Conservation (phyloP, 2,113 vertebrate genomes). For the Vicugna pacos region DNA sequence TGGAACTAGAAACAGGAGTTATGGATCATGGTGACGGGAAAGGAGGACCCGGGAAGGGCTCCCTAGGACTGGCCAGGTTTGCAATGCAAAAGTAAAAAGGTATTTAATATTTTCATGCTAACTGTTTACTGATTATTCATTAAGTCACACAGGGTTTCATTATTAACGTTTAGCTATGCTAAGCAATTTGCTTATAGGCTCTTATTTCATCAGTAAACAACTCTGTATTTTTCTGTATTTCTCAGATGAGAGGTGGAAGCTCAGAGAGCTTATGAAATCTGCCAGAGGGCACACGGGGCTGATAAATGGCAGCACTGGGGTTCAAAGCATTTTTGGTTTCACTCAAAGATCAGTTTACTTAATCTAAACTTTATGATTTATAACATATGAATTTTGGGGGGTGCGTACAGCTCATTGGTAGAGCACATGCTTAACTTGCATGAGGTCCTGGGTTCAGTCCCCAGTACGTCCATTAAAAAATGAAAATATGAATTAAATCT, state of each 20-base stretch:
- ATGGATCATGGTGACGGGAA: no score
- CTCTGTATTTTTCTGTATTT: background rate
- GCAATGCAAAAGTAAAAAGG: background rate
- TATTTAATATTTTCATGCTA: background rate
- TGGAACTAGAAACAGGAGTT: background rate
- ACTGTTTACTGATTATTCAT: background rate
- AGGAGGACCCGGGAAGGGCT: background rate
- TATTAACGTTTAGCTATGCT: background rate
- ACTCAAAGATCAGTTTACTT: background rate
- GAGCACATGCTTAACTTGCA: no score
- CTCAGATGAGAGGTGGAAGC: background rate
- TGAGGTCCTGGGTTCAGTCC: no score
- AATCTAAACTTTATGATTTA: constrained; percentile 18
- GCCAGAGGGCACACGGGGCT: background rate
- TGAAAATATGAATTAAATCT: background rate
- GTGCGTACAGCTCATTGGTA: no score
- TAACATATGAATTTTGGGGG: background rate
- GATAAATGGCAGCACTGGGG: background rate
- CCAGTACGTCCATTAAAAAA: no score
- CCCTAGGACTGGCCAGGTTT: background rate
- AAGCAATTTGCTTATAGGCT: background rate
- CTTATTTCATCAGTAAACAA: background rate
- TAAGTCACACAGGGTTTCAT: background rate
- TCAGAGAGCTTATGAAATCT: background rate
- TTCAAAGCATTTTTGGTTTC: background rate